Conservation (phyloP, 2,888 invertebrate genomes). For the Drosophila lutescens region DNA sequence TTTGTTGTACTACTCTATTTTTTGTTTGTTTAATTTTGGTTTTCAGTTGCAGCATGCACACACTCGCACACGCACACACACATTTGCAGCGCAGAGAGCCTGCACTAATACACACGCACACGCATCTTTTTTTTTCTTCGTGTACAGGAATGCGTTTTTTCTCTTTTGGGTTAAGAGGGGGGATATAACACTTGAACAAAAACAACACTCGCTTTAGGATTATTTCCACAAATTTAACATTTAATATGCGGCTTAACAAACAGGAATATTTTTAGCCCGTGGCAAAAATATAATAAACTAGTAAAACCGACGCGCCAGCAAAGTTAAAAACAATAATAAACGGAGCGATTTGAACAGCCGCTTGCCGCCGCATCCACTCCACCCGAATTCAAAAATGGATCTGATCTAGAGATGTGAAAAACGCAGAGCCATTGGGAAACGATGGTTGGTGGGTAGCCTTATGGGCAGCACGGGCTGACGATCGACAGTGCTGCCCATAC, state of each 20-base stretch:
- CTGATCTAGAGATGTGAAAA: constrained; percentile 1
- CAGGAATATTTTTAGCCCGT: neutral
- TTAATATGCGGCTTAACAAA: constrained; percentile 8
- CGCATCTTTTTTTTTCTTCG: constrained; percentile 21
- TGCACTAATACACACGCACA: constrained; percentile 36
- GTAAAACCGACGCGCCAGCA: constrained; percentile 11
- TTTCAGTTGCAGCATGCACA: constrained; percentile 29
- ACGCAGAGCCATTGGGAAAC: neutral
- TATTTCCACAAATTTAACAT: constrained; percentile 8
- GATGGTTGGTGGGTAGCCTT: too few relatives aligned
- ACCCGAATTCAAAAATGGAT: constrained; percentile 9
- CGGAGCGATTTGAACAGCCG: neutral
- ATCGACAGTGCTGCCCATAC: neutral
- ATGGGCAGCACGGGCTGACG: neutral
- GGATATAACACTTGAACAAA: constrained; percentile 21
- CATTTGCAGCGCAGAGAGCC: neutral
- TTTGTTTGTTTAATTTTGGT: constrained; percentile 23
- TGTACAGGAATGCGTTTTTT: constrained; percentile 39
- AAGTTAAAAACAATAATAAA: constrained; percentile 3
- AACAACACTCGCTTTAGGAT: neutral
- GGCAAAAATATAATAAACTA: constrained; percentile 2
- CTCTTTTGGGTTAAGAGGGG: neutral
- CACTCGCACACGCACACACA: constrained; percentile 12
- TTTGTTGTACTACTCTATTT: constrained; percentile 1
- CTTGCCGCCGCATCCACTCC: neutral